Percentiles rank a stretch among this genome's conserved stretches.
phyloP scores from a whole-genome alignment of 2,113 vertebrate genomes.

The Cinclus cinclus region DNA sequence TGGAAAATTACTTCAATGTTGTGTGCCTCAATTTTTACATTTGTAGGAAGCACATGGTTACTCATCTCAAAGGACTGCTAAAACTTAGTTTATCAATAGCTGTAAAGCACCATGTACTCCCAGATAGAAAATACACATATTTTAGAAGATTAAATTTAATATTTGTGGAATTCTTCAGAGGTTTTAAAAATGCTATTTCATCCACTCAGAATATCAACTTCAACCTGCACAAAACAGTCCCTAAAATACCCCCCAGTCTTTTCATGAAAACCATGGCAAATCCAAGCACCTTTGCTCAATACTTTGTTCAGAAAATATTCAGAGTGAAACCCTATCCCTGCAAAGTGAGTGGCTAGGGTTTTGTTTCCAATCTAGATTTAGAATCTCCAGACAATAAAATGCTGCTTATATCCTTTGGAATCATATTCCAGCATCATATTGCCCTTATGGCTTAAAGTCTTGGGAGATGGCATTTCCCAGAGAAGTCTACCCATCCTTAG shows the following conservation, averaged over 20 bases:
- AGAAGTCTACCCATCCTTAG: neutral
- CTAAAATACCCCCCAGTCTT: neutral
- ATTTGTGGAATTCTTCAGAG: neutral
- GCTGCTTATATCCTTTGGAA: neutral
- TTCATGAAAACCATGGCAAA: neutral
- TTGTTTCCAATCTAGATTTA: neutral
- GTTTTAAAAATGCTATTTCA: neutral
- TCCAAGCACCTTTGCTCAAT: neutral
- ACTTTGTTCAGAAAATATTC: neutral
- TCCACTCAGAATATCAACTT: neutral
- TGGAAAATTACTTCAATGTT: neutral
- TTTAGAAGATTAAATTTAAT: slow-evolving; percentile 8
- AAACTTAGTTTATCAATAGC: neutral
- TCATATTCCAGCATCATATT: neutral
- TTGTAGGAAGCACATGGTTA: neutral
- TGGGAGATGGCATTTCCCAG: slow-evolving; percentile 15
- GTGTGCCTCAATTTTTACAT: neutral
- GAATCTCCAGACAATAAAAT: neutral
- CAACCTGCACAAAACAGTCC: neutral
- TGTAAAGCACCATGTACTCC: neutral
- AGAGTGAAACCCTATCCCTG: neutral
- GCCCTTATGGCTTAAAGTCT: neutral
- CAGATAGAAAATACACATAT: neutral
- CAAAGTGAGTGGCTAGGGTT: neutral
- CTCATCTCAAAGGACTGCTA: neutral